Evolutionary conservation across 1,140 invertebrate genomes (phyloP).

Genomic region (Monochamus saltuarius): DNA sequence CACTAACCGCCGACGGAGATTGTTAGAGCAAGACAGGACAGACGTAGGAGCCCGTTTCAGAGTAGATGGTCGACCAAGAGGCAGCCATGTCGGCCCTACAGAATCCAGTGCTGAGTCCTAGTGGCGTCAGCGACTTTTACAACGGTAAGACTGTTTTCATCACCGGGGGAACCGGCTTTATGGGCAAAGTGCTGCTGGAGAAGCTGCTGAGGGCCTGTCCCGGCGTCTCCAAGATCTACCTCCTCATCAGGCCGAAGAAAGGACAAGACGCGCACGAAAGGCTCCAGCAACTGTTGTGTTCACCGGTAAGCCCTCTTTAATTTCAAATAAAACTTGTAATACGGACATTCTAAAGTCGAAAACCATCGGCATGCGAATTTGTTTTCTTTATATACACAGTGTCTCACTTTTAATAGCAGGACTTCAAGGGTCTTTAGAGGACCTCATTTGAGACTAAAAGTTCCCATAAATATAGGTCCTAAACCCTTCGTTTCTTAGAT

Average conservation of each 20-base stretch:
- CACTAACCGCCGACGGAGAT: too few species aligned
- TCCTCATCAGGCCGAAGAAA: conserved; percentile 67
- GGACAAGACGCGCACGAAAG: conserved; percentile 56
- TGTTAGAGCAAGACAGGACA: background rate
- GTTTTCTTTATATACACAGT: too few species aligned
- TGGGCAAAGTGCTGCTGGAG: conserved; percentile 70
- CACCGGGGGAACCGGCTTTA: conserved; percentile 49
- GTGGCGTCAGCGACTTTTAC: conserved; percentile 44
- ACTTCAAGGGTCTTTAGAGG: too few species aligned
- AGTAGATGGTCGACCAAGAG: conserved; percentile 27
- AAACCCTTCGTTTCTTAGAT: too few species aligned
- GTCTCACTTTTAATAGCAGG: too few species aligned
- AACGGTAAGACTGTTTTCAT: conserved; percentile 48
- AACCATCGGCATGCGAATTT: too few species aligned
- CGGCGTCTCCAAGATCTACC: conserved; percentile 63
- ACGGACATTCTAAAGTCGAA: too few species aligned
- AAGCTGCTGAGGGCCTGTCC: conserved; percentile 72
- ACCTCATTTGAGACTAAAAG: too few species aligned
- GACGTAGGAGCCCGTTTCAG: background rate
- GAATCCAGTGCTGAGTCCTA: background rate
- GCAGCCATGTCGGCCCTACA: conserved; percentile 10
- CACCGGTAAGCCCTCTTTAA: conserved; percentile 53
- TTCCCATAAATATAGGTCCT: too few species aligned
- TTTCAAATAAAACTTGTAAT: too few species aligned
- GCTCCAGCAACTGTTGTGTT: conserved; percentile 57